Evolutionary conservation across 2,797 vertebrate genomes (phyloP).

Genomic region (Sebastes alutus): DNA sequence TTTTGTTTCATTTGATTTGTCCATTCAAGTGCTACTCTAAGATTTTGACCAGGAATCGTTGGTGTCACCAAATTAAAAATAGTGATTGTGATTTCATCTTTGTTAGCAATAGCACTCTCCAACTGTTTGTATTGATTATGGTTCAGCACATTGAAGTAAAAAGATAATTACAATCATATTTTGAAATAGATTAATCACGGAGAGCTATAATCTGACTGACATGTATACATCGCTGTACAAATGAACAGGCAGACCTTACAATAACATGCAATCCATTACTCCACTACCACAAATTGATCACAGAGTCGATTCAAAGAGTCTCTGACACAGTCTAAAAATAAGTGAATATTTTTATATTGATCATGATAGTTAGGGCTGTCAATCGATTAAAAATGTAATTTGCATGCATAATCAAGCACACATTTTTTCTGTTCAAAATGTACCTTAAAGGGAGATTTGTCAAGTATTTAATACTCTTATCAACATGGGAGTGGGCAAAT

Average conservation of each 20-base stretch:
- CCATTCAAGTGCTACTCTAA: neutral
- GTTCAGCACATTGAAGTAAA: neutral
- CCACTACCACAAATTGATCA: too few relatives aligned
- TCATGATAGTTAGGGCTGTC: accelerated
- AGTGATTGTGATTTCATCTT: too few relatives aligned
- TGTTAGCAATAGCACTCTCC: too few relatives aligned
- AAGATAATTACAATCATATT: neutral
- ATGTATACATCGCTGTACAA: neutral
- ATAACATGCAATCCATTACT: neutral
- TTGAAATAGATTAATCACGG: neutral
- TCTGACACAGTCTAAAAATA: neutral
- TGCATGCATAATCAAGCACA: too few relatives aligned
- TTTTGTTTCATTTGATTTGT: neutral
- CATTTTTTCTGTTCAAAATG: too few relatives aligned
- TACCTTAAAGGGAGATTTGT: too few relatives aligned
- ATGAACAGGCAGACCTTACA: neutral
- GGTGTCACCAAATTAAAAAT: neutral
- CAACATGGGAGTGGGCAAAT: too few relatives aligned
- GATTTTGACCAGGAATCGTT: neutral
- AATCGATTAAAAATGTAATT: too few relatives aligned
- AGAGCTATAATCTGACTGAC: neutral
- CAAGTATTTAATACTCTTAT: too few relatives aligned
- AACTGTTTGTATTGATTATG: too few relatives aligned
- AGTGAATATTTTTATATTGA: neutral
- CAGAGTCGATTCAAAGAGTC: neutral